phyloP scores from a whole-genome alignment of 2,797 vertebrate species.

The Pristis pectinata region DNA sequence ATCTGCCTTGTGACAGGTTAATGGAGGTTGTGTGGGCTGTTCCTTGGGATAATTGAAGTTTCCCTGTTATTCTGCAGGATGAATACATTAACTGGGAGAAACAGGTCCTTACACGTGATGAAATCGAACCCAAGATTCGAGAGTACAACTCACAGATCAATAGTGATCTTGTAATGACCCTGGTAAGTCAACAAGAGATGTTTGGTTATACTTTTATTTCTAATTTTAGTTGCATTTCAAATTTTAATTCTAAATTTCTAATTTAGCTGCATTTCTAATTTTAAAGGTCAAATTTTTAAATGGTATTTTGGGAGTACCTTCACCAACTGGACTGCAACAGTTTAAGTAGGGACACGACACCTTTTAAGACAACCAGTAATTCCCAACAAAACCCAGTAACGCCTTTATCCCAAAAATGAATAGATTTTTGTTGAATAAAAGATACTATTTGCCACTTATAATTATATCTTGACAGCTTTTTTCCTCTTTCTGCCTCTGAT shows the following conservation, averaged over 20 bases:
- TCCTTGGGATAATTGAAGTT: not conserved
- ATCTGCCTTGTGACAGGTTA: not conserved
- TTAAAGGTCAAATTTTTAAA: not conserved
- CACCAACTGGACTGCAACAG: not conserved
- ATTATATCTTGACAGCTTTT: not conserved
- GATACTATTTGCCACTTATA: not conserved
- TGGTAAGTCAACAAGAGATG: constrained; percentile 58
- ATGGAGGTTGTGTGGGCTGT: not conserved
- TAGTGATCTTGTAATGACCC: constrained; percentile 89
- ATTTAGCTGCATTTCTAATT: too few species aligned
- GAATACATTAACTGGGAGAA: constrained; percentile 71
- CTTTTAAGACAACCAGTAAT: not conserved
- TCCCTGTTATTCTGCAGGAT: constrained; percentile 61
- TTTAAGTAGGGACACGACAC: not conserved
- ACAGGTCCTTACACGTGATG: constrained; percentile 64
- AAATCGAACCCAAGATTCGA: constrained; percentile 81
- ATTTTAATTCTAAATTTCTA: too few species aligned
- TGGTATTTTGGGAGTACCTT: not conserved
- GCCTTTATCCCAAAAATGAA: not conserved
- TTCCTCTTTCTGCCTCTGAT: not conserved
- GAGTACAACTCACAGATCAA: constrained; percentile 91
- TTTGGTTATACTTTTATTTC: not conserved
- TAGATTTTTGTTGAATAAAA: not conserved
- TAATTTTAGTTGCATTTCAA: too few species aligned
- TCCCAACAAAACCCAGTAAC: not conserved